These are phyloP conservation scores for Cantharis rufa DNA, from an alignment of 2,888 invertebrate genomes.

Conservation along the genomic window DNA sequence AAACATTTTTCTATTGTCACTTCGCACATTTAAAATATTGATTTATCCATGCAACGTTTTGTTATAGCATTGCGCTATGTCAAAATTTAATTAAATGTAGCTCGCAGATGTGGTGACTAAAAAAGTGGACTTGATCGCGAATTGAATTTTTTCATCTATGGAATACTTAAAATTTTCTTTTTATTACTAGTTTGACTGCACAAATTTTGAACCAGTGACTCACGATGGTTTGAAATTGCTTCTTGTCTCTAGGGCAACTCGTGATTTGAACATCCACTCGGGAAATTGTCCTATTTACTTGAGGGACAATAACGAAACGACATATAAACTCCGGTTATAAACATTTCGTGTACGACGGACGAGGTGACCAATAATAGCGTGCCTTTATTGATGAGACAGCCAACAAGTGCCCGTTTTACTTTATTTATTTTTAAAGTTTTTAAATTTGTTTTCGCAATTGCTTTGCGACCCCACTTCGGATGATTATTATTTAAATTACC, in stretches of 20 bases:
- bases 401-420: not conserved
- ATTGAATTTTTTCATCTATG: not conserved
- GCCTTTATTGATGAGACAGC: not conserved
- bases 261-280: constrained; percentile 35
- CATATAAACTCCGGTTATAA: constrained; percentile 18
- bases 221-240: constrained; percentile 29
- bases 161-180: not conserved
- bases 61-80: not conserved
- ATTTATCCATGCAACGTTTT: not conserved
- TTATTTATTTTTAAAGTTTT: no score
- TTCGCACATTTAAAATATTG: not conserved
- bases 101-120: not conserved
- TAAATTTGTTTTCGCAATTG: no score
- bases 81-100: constrained; percentile 2
- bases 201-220: not conserved
- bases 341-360: not conserved
- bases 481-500: no score
- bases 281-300: constrained; percentile 37
- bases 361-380: not conserved
- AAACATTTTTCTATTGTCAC: not conserved
- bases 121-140: not conserved
- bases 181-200: not conserved
- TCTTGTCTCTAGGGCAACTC: constrained; percentile 31
- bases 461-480: not conserved
- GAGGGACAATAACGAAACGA: constrained; percentile 25